Base-by-base conservation (phyloP, 2,113 vertebrate genomes). In the Himantopus leucocephalus region DNA sequence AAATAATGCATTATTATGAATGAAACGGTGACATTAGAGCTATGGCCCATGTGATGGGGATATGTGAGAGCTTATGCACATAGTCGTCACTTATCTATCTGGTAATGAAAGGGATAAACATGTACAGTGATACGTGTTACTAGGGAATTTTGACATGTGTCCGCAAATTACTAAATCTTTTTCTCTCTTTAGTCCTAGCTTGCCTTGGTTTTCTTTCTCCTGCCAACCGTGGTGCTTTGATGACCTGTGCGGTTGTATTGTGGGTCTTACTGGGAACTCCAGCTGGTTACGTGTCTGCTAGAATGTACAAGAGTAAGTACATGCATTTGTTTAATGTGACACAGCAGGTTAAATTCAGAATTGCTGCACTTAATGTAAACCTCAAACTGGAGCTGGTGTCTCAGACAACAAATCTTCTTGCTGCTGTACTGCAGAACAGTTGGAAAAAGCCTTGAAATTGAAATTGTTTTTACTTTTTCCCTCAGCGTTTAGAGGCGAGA, bases 131-230 rank as follows among this genome's bases (percentile, higher is more conserved):
- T 64, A 30, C 16, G 5, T 47, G 18, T 76, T 83, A 35, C 5
- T 14, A 21, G 23, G 8, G 7, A 52, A 56, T 84, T 67, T 80
- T 91, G 47, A 35, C 14, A 3, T 1, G 0, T 47, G 21, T 63
- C 53, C 30, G 35, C 20, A 70, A 17, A 9, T 70, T 18, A 47
- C 22, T 41, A 34, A 56, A 63, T 84, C 7, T 83, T 67, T 79
- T 74, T 87, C 29, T 82, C 14, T 85, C 73, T 97, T 26, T 85
- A 97, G 97, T 98, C 96, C 94, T 99, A 72, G 99, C 98, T 87
- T 99, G 99, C 93, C 95, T 99, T 81, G 99, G 98, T 58, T 99
- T 99, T 97, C 98, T 99, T 91, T 99, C 97, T 14, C 97, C 97
- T 80, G 98, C 98, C 83, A 99, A 99, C 97, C 97, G 98, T 91